phyloP scores from a whole-genome alignment of 92 coral and sea anemone species.

The Pocillopora meandrina region DNA sequence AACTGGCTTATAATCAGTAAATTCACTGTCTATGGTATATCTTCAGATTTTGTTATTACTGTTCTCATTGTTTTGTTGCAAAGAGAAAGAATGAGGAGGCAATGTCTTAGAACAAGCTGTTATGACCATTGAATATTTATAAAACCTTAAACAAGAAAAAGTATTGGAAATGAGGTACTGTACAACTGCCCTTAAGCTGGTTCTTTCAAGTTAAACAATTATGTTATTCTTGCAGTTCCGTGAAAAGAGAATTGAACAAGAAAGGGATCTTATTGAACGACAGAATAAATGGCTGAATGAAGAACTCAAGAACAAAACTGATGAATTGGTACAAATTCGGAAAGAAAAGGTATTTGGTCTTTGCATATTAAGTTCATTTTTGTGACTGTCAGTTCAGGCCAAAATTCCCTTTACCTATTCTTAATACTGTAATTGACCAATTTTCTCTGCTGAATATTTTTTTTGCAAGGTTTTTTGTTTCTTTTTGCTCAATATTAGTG shows the following conservation, averaged over 20 bases:
- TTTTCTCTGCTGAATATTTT: no score
- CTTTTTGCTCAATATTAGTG: no score
- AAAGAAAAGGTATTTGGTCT: conserved; percentile 76
- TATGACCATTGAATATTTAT: no score
- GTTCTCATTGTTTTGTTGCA: background rate
- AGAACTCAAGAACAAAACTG: conserved; percentile 86
- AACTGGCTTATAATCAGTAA: no score
- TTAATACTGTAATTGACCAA: no score
- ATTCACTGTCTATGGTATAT: background rate
- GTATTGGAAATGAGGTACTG: no score
- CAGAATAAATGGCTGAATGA: conserved; percentile 86
- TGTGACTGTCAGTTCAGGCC: background rate
- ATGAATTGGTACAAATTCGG: conserved; percentile 72
- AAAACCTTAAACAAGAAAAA: no score
- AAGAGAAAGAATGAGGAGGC: no score
- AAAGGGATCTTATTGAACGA: conserved; percentile 79
- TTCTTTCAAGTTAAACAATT: background rate
- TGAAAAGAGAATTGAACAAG: conserved; percentile 93
- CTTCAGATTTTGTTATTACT: background rate
- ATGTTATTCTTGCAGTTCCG: conserved; percentile 58
- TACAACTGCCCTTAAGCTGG: background rate
- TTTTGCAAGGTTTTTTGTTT: no score
- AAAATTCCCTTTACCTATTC: background rate
- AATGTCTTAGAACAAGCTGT: no score
- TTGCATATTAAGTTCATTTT: background rate